phyloP scores from a whole-genome alignment of 2,797 vertebrate species.

The Acipenser transmontanus region DNA sequence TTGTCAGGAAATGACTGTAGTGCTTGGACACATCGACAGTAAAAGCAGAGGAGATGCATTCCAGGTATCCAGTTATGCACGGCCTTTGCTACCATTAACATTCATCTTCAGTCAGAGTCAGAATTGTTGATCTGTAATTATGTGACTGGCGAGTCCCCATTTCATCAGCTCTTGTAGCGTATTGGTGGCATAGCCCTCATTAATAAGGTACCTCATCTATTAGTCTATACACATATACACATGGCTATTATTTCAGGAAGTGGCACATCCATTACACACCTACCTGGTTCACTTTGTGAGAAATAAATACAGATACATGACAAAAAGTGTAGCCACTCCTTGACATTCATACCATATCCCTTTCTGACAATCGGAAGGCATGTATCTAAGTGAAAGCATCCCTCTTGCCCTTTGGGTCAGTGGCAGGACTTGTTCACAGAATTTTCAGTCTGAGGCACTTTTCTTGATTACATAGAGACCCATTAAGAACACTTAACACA shows the following conservation, averaged over 20 bases:
- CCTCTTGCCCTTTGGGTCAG: too few species aligned
- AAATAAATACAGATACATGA: too few species aligned
- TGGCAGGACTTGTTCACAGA: too few species aligned
- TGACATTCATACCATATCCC: too few species aligned
- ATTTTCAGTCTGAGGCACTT: too few species aligned
- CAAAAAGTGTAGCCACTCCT: too few species aligned
- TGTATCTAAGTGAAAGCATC: too few species aligned
- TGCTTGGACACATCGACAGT: not conserved
- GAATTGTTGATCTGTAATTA: constrained; percentile 10
- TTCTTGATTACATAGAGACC: too few species aligned
- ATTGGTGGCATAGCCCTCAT: constrained; percentile 10
- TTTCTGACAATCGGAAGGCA: too few species aligned
- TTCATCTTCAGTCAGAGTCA: constrained; percentile 11
- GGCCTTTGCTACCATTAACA: constrained; percentile 3
- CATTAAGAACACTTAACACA: too few species aligned
- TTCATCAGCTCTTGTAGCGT: constrained; percentile 9
- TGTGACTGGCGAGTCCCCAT: not conserved
- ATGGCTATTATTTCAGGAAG: not conserved
- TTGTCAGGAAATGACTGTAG: too few species aligned
- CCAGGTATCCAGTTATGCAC: not conserved
- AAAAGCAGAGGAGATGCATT: not conserved
- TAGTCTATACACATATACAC: not conserved
- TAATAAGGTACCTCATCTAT: not conserved
- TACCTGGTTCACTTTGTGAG: too few species aligned
- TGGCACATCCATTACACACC: not conserved